A percentile compares a stretch with the other conserved stretches of the same genome.
These are phyloP conservation scores for Junco hyemalis DNA, from an alignment of 2,113 vertebrate genomes.

Conservation along the genomic window DNA sequence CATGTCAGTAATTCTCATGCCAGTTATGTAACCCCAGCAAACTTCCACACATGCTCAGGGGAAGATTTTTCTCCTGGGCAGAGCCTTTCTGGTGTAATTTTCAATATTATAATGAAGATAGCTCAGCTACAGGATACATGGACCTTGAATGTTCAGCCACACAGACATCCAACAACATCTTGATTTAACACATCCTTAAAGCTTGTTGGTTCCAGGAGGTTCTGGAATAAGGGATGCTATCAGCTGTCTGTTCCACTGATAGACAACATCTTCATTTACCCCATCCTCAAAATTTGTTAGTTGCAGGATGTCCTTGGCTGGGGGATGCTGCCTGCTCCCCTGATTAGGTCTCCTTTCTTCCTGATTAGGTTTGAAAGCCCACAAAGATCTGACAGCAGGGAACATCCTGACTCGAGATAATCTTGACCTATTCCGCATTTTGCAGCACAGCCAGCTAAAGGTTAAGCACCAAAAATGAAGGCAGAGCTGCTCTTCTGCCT, in stretches of 20 bases:
- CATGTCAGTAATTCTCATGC: accelerated
- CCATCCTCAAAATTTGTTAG: background rate
- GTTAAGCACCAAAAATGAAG: background rate
- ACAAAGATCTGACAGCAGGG: background rate
- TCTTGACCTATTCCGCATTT: background rate
- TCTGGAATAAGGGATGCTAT: background rate
- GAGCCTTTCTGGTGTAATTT: background rate
- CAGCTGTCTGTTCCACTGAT: background rate
- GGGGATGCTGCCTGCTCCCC: background rate
- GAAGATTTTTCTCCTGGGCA: background rate
- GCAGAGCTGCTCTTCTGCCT: constrained; percentile 16
- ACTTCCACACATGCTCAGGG: background rate
- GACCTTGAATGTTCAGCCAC: background rate
- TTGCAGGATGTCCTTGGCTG: background rate
- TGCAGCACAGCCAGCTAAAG: background rate
- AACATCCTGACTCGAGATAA: background rate
- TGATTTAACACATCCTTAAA: background rate
- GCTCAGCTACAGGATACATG: background rate
- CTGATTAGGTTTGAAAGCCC: background rate
- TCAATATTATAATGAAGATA: too few relatives aligned
- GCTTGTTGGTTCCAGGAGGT: background rate
- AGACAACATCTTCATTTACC: background rate
- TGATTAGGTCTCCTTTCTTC: background rate
- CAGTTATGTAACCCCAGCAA: background rate
- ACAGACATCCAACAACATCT: background rate